These are phyloP conservation scores for Parascotia fuliginaria DNA, from an alignment of 2,888 invertebrate genomes.

Conservation along the genomic window DNA sequence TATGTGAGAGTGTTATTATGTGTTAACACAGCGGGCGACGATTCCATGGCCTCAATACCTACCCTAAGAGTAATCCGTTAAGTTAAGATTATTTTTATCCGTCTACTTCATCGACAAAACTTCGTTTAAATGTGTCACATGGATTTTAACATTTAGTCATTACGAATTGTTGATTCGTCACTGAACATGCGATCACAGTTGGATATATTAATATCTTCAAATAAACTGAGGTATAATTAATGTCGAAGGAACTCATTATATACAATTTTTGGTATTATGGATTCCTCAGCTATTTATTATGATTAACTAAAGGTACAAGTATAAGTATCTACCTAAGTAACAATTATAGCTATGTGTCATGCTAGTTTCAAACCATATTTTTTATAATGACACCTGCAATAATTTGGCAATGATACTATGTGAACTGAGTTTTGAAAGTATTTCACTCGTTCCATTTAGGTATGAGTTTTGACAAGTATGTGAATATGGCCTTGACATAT, in stretches of 20 bases:
- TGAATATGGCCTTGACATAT: too few species aligned
- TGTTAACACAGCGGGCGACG: conserved; percentile 66
- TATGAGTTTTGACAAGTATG: too few species aligned
- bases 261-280: neutral
- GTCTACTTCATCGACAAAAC: conserved; percentile 18
- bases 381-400: too few species aligned
- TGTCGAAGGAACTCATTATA: neutral
- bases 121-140: conserved; percentile 15
- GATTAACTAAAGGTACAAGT: too few species aligned
- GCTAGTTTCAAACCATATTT: too few species aligned
- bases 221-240: neutral
- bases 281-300: neutral
- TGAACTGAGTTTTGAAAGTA: too few species aligned
- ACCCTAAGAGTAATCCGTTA: conserved; percentile 66
- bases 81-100: conserved; percentile 54
- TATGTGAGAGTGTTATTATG: conserved; percentile 57
- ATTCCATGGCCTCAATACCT: conserved; percentile 76
- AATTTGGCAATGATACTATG: too few species aligned
- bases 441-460: too few species aligned
- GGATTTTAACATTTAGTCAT: conserved; percentile 11
- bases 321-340: neutral
- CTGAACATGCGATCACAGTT: conserved; percentile 45
- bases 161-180: conserved; percentile 9
- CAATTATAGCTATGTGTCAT: neutral
- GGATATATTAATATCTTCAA: neutral